Evolutionary conservation across 2,113 vertebrate genomes (phyloP).

Genomic region (Parus major): DNA sequence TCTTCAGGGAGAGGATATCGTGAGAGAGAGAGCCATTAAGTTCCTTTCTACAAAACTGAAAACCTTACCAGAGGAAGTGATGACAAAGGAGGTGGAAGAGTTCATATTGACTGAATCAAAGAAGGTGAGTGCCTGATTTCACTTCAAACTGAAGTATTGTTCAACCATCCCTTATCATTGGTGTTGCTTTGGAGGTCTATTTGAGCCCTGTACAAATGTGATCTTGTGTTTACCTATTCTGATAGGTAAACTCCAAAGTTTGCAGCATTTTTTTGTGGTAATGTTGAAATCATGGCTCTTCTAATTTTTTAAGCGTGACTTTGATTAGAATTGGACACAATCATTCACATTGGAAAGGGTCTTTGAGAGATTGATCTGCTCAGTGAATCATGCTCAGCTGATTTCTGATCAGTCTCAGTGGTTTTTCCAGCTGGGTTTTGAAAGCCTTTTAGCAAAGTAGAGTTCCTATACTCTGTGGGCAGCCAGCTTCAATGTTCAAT

Average conservation of each 20-base stretch:
- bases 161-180: neutral
- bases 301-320: neutral
- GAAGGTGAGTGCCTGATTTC: conserved; percentile 77
- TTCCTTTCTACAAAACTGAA: conserved; percentile 93
- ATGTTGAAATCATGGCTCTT: neutral
- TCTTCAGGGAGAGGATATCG: conserved; percentile 96
- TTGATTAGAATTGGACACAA: neutral
- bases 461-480: neutral
- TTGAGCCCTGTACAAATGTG: neutral
- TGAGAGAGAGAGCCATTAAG: conserved; percentile 94
- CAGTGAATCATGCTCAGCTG: neutral
- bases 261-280: neutral
- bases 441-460: neutral
- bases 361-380: neutral
- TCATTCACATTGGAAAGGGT: neutral
- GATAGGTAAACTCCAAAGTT: neutral
- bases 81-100: conserved; percentile 97
- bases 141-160: neutral
- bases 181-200: neutral
- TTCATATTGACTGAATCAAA: conserved; percentile 91
- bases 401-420: neutral
- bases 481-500: neutral
- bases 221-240: neutral
- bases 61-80: conserved; percentile 88
- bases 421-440: neutral